These are phyloP conservation scores for Tenebrosternarchus preto DNA, from an alignment of 2,113 vertebrate species.

Conservation along the genomic window DNA sequence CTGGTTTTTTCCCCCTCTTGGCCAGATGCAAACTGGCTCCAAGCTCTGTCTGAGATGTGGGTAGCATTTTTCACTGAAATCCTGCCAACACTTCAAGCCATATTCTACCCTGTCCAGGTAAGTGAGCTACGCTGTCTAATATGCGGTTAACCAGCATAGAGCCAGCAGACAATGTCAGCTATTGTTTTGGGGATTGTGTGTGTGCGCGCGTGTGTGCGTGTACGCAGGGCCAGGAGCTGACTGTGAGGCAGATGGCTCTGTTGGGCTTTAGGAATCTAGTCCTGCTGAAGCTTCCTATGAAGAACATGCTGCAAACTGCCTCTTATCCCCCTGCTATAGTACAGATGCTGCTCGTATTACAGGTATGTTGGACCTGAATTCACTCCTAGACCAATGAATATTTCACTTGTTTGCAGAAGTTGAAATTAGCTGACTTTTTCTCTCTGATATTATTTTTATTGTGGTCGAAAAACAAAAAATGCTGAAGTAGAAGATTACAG, in stretches of 20 bases:
- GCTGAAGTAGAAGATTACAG: not conserved
- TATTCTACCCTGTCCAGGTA: slow-evolving; percentile 96
- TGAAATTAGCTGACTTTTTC: too few relatives aligned
- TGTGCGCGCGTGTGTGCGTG: slow-evolving; percentile 23
- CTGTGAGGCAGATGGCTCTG: slow-evolving; percentile 90
- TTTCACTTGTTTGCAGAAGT: not conserved
- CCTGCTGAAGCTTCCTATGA: slow-evolving; percentile 84
- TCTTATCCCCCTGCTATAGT: slow-evolving; percentile 80
- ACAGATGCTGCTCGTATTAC: slow-evolving; percentile 92
- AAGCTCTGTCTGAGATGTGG: slow-evolving; percentile 85
- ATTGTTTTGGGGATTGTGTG: slow-evolving; percentile 27
- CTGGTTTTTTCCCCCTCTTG: not conserved
- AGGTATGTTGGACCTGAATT: slow-evolving; percentile 67
- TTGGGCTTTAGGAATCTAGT: slow-evolving; percentile 91
- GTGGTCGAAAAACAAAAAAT: too few relatives aligned
- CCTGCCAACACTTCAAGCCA: slow-evolving; percentile 92
- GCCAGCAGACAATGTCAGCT: slow-evolving; percentile 11
- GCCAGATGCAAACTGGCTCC: slow-evolving; percentile 81
- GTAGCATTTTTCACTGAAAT: slow-evolving; percentile 91
- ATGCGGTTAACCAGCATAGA: slow-evolving; percentile 7
- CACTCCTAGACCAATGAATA: not conserved
- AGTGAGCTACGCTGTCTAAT: slow-evolving; percentile 31
- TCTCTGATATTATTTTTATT: too few relatives aligned
- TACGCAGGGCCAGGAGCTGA: slow-evolving; percentile 88
- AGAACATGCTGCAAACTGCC: slow-evolving; percentile 75